phyloP scores from a whole-genome alignment of 2,113 vertebrate species.

The Apteryx owenii region DNA sequence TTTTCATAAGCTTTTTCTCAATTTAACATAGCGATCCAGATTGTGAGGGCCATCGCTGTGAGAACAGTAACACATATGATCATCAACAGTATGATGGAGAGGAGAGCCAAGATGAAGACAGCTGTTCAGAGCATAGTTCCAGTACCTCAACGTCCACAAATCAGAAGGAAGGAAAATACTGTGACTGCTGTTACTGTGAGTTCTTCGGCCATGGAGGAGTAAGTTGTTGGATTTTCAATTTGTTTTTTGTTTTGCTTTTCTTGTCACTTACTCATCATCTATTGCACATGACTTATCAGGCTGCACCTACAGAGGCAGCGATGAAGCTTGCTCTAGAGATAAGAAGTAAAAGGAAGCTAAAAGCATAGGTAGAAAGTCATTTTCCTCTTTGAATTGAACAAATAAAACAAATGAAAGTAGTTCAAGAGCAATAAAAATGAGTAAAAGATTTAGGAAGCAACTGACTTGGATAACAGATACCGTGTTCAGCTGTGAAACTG shows the following conservation, averaged over 20 bases:
- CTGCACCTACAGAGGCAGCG: background rate
- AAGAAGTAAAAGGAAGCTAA: background rate
- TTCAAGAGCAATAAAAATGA: background rate
- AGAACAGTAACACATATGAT: constrained; percentile 88
- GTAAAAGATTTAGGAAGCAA: background rate
- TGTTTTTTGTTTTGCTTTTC: background rate
- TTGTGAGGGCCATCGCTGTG: constrained; percentile 95
- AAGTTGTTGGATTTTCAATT: constrained; percentile 61
- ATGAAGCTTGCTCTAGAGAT: background rate
- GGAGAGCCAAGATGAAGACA: constrained; percentile 96
- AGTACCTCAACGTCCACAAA: constrained; percentile 99
- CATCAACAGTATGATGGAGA: constrained; percentile 93
- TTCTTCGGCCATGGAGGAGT: constrained; percentile 99
- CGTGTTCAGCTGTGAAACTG: background rate
- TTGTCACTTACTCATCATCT: background rate
- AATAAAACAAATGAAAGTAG: background rate
- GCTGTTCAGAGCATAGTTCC: constrained; percentile 98
- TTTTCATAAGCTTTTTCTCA: background rate
- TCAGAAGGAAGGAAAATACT: constrained; percentile 99
- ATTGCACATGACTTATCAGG: background rate
- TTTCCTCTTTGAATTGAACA: background rate
- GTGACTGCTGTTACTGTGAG: constrained; percentile 99
- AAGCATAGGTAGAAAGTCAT: background rate
- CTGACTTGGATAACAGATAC: background rate
- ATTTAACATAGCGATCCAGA: constrained; percentile 88